phyloP scores from a whole-genome alignment of 2,888 invertebrate genomes.

The Epirrhoe alternata region DNA sequence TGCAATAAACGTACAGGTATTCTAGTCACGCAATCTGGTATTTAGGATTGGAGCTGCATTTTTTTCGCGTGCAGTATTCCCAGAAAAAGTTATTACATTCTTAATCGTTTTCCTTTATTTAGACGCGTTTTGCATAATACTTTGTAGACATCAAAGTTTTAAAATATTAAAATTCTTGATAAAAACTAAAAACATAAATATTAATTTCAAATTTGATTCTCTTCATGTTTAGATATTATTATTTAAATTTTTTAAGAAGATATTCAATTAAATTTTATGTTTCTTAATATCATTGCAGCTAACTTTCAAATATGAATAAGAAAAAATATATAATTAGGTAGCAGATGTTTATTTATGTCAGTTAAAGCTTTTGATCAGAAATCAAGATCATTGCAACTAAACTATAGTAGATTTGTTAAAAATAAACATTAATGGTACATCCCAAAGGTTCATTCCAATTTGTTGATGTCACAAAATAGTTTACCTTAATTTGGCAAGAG shows the following conservation, averaged over 20 bases:
- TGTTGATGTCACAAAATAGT: slow-evolving; percentile 69
- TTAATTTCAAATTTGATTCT: too few relatives aligned
- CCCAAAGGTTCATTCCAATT: slow-evolving; percentile 66
- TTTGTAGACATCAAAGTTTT: neutral
- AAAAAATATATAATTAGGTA: too few relatives aligned
- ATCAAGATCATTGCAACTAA: neutral
- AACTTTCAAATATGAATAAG: too few relatives aligned
- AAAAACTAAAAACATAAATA: too few relatives aligned
- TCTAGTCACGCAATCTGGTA: slow-evolving; percentile 72
- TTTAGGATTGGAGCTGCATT: slow-evolving; percentile 69
- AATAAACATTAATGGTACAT: slow-evolving; percentile 41
- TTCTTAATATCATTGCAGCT: too few relatives aligned
- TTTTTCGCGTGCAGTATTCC: slow-evolving; percentile 59
- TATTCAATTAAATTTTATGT: too few relatives aligned
- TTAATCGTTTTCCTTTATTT: slow-evolving; percentile 31
- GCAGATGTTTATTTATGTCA: neutral
- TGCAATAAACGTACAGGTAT: slow-evolving; percentile 41
- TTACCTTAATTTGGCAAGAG: slow-evolving; percentile 69
- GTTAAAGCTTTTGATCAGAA: neutral
- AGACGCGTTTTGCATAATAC: slow-evolving; percentile 5
- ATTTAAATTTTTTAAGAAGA: too few relatives aligned
- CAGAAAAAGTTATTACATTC: slow-evolving; percentile 62
- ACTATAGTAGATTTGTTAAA: neutral
- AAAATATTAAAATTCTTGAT: neutral
- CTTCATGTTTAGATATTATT: too few relatives aligned